A percentile compares a stretch with the other conserved stretches of the same genome.
Evolutionary conservation across 2,888 invertebrate genomes (phyloP).

Genomic region (Teinopalpus imperialis): DNA sequence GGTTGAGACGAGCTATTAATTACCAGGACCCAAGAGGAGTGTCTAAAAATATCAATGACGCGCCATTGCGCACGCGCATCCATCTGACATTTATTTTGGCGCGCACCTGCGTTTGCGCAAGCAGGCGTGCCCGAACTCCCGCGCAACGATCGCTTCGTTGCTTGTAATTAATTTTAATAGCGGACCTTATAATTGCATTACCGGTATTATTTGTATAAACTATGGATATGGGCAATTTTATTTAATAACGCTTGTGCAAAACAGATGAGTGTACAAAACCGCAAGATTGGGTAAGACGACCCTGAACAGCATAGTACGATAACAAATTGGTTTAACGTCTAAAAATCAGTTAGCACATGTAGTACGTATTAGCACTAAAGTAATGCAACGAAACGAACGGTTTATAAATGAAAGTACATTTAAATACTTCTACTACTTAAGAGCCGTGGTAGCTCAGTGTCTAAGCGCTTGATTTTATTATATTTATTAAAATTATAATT

Average conservation of each 20-base stretch:
- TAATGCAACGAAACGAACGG: conserved; percentile 1
- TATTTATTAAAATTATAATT: too few species aligned
- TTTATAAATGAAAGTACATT: not conserved
- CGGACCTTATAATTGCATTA: conserved; percentile 35
- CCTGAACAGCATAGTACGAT: not conserved
- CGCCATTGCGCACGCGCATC: conserved; percentile 41
- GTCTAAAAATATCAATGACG: conserved; percentile 31
- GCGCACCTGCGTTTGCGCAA: conserved; percentile 42
- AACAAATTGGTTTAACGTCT: not conserved
- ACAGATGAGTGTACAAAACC: not conserved
- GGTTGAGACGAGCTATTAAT: conserved; percentile 8
- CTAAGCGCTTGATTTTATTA: too few species aligned
- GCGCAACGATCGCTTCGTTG: conserved; percentile 36
- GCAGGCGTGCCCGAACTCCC: conserved; percentile 35
- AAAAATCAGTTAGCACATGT: not conserved
- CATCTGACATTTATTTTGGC: conserved; percentile 39
- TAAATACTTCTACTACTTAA: conserved; percentile 29
- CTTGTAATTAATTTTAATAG: conserved; percentile 46
- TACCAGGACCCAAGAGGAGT: conserved; percentile 11
- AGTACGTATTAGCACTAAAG: conserved; percentile 1
- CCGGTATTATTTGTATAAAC: conserved; percentile 36
- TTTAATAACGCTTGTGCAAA: conserved; percentile 12
- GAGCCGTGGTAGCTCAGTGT: too few species aligned
- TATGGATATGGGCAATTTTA: conserved; percentile 10
- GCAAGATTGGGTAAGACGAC: conserved; percentile 8